Evolutionary conservation across 2,797 vertebrate species (phyloP), one percentile per base, ranked within the genome.

Genomic region (Gastrophryne carolinensis): DNA sequence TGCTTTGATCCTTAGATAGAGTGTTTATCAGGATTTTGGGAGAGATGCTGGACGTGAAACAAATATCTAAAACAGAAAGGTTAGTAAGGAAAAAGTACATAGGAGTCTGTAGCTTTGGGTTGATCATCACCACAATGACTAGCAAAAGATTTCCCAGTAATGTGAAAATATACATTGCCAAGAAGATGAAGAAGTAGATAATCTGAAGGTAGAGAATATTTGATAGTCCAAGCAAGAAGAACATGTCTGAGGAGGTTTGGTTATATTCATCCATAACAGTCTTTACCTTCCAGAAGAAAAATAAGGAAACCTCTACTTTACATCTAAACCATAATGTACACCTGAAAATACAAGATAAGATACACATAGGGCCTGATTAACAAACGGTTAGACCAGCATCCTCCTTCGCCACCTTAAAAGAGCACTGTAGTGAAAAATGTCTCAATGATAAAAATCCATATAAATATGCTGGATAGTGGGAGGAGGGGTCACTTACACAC

Each of bases 11-110:
- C 2, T 3, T 41, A 13, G 19, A 1, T 10, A 70, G 1, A n/a
- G 53, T 70, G 26, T 60, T 70, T 6, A 10, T 30, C 2, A 70
- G 12, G 13, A 58, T 44, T 47, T n/a, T n/a, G 0, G 53, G 67
- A 10, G 32, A 24, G 1, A 70, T 47, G 1, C 52, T 32, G 3
- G 53, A 30, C 4, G 66, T 41, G 17, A 69, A 57, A 11, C 50
- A 19, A 10, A 69, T 57, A 21, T 69, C 66, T 13, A 69, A 56
- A 12, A 69, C 1, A 1, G 66, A 56, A 15, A 69, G 66, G 27
- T 69, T 29, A 41, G 23, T 17, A 2, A 69, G 50, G 9, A 68
- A 39, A 17, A 68, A 68, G 21, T 70, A 70, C 67, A 70, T 70
- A 1, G 54, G 67, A 11, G 53, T 70, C 21, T 70, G 67, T 15